Evolutionary conservation across 2,797 vertebrate genomes (phyloP).

Genomic region (Todus mexicanus): DNA sequence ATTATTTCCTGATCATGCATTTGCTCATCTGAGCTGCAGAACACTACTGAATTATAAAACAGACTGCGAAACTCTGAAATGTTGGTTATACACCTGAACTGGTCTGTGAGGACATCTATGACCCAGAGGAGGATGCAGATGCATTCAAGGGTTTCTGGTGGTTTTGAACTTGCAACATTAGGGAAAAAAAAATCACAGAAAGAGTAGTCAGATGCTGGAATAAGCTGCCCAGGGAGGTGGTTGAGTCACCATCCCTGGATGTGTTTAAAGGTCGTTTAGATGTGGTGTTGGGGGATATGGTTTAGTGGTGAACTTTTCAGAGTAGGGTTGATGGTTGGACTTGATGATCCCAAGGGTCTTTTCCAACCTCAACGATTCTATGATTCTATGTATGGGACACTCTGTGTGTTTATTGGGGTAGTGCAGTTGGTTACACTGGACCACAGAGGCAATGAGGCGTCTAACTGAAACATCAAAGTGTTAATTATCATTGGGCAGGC

Average conservation of each 20-base stretch:
- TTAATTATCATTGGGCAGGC: neutral
- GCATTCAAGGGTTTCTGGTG: neutral
- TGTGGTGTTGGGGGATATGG: too few species aligned
- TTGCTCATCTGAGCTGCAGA: neutral
- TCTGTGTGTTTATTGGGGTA: neutral
- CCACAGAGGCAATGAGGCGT: neutral
- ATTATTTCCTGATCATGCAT: neutral
- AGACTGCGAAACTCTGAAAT: neutral
- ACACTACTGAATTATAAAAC: neutral
- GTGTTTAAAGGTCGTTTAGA: too few species aligned
- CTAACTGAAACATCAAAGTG: neutral
- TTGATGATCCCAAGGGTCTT: too few species aligned
- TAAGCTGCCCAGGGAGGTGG: too few species aligned
- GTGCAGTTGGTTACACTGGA: neutral
- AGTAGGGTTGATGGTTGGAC: too few species aligned
- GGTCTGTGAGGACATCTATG: neutral
- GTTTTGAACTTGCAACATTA: neutral
- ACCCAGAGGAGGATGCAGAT: neutral
- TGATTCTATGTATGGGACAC: too few species aligned
- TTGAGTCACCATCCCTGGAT: too few species aligned
- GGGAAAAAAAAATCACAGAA: too few species aligned
- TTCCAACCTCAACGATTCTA: too few species aligned
- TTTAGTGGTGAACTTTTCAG: too few species aligned
- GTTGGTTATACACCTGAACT: neutral
- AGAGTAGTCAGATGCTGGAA: too few species aligned